phyloP scores from a whole-genome alignment of 2,888 invertebrate species.

The Metalampra italica region DNA sequence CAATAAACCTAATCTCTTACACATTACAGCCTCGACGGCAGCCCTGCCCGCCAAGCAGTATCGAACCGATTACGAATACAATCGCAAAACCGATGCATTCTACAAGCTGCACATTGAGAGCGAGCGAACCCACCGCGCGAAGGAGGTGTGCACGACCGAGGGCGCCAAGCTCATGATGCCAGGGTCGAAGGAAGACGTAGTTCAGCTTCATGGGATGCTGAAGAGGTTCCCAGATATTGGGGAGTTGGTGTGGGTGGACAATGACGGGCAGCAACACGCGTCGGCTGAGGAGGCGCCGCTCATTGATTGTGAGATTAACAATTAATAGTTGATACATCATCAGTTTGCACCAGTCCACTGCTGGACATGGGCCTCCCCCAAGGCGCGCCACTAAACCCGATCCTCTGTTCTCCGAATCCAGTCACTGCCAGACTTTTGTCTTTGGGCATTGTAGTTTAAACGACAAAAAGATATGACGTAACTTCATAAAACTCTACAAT shows the following conservation, averaged over 20 bases:
- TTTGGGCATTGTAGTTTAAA: no score
- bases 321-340: no score
- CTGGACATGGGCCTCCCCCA: no score
- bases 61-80: neutral
- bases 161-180: conserved; percentile 41
- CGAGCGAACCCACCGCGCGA: conserved; percentile 1
- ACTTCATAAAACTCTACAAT: no score
- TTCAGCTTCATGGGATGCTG: conserved; percentile 43
- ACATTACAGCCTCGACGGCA: neutral
- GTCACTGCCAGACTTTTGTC: no score
- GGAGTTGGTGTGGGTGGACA: conserved; percentile 34
- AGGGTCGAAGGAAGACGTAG: conserved; percentile 26
- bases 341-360: no score
- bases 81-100: neutral
- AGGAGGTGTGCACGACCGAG: conserved; percentile 30
- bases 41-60: neutral
- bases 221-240: conserved; percentile 51
- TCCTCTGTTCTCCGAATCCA: no score
- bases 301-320: conserved; percentile 25
- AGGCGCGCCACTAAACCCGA: no score
- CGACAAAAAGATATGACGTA: no score
- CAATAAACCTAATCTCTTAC: neutral
- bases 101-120: conserved; percentile 38
- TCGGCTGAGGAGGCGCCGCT: conserved; percentile 36
- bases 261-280: conserved; percentile 37